Evolutionary conservation across 1,140 invertebrate genomes (phyloP).

Genomic region (Bactericera cockerelli): DNA sequence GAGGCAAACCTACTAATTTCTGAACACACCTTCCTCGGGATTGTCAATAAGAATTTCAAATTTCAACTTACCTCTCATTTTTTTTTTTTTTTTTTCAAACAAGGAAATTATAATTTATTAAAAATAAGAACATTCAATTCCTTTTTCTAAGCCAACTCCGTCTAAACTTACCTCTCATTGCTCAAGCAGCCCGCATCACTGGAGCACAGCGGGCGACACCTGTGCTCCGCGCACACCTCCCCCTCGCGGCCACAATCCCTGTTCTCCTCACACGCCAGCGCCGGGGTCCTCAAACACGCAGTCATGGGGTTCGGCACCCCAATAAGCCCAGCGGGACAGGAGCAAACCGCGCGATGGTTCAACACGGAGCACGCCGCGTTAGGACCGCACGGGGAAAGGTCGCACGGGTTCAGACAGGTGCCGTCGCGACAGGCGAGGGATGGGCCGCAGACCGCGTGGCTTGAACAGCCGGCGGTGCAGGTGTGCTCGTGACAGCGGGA

Average conservation of each 20-base stretch:
- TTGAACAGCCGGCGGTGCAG: slow-evolving; percentile 69
- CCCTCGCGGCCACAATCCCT: slow-evolving; percentile 51
- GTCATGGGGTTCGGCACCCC: slow-evolving; percentile 68
- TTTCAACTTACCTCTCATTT: too few species aligned
- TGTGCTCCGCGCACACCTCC: slow-evolving; percentile 49
- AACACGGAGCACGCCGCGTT: slow-evolving; percentile 64
- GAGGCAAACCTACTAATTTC: too few species aligned
- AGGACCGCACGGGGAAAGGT: slow-evolving; percentile 57
- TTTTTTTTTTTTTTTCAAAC: too few species aligned
- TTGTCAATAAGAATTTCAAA: too few species aligned
- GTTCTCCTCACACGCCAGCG: slow-evolving; percentile 49
- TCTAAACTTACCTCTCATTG: slow-evolving; percentile 49
- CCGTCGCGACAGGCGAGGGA: slow-evolving; percentile 64
- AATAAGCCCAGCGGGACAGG: slow-evolving; percentile 58
- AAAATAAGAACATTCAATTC: too few species aligned
- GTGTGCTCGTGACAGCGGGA: slow-evolving; percentile 55
- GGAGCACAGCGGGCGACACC: slow-evolving; percentile 60
- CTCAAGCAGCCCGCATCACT: slow-evolving; percentile 53
- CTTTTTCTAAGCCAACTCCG: too few species aligned
- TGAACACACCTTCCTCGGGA: too few species aligned
- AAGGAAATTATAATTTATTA: too few species aligned
- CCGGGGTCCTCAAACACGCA: slow-evolving; percentile 60
- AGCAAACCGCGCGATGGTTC: slow-evolving; percentile 66
- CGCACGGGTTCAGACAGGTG: slow-evolving; percentile 63
- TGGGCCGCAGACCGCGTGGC: slow-evolving; percentile 69